Base-by-base conservation (phyloP, 2,888 invertebrate species). In the Desoria tigrina region DNA sequence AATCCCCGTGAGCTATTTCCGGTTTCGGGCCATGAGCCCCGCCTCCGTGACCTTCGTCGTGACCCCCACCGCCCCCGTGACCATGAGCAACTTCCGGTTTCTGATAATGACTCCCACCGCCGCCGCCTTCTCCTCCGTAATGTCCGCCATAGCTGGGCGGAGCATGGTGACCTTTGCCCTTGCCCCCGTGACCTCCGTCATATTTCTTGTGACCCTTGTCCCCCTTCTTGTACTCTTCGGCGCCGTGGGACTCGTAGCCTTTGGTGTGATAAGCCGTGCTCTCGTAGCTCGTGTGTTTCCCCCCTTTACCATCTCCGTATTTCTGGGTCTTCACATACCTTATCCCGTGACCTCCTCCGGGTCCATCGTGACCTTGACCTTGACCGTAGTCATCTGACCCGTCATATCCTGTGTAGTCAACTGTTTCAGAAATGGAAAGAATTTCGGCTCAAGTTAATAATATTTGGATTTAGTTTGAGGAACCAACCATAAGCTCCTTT, bases 11-110 rank as follows among this genome's bases (percentile, higher is more conserved):
- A 26, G 18, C 51, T 9, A 14, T 21, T 7, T 21, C 51, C 6
- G 14, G 26, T 21, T 21, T 21, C 14, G 6, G 18, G 9, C 42
- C 39, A 24, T 51, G 51, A 24, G 42, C 57, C 26, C 57, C 57
- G 18, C 57, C 57, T 18, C 23, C 39, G 23, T 57, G 28, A 55
- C 32, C 28, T n/a, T 32, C 55, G 4, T 32, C 55, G 26, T 55
- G 24, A 4, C 55, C 55, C 21, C 55, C 55, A 55, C 55, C 53
- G 18, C 53, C 55, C 16, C 37, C 28, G 26, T 55, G 55, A n/a
- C 55, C 55, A 51, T 51, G 51, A 51, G 51, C 3, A 21, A 51
- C 23, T 24, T 51, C 51, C n/a, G 45, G 23, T 23, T 24, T 18
- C 9, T 24, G 14, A 14, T 23, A 23, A 28, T 55, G 28, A 55